phyloP scores from a whole-genome alignment of 2,113 vertebrate species.

The Empidonax alnorum region DNA sequence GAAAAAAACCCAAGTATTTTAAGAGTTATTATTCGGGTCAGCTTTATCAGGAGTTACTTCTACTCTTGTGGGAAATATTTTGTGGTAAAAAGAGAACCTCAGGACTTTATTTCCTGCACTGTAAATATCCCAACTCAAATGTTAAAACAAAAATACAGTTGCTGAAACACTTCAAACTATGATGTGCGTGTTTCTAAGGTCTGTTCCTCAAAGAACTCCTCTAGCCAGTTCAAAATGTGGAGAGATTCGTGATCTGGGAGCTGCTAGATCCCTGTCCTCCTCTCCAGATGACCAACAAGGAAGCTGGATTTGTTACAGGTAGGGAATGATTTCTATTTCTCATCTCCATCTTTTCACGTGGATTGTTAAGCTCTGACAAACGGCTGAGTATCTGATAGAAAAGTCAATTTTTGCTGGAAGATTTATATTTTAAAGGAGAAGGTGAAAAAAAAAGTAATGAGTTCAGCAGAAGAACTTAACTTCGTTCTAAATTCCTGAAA shows the following conservation, averaged over 20 bases:
- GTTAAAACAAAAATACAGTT: neutral
- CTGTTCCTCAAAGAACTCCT: neutral
- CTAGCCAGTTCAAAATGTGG: neutral
- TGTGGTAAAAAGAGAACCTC: neutral
- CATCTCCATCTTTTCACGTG: neutral
- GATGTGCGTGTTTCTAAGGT: neutral
- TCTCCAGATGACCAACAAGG: neutral
- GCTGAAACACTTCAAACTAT: neutral
- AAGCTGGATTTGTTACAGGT: neutral
- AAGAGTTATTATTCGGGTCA: neutral
- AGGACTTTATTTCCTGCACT: neutral
- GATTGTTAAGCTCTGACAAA: neutral
- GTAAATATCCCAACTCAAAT: neutral
- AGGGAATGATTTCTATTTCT: neutral
- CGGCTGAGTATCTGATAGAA: neutral
- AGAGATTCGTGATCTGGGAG: neutral
- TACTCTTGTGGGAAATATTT: neutral
- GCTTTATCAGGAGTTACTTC: neutral
- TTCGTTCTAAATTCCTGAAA: neutral
- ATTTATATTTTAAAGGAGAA: neutral
- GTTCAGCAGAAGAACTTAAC: neutral
- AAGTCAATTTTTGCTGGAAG: neutral
- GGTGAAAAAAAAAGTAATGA: neutral
- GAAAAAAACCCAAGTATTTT: neutral
- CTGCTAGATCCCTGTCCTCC: neutral